Base-by-base conservation (phyloP, 64 coral and sea anemone species). In the Stichodactyla helianthus region DNA sequence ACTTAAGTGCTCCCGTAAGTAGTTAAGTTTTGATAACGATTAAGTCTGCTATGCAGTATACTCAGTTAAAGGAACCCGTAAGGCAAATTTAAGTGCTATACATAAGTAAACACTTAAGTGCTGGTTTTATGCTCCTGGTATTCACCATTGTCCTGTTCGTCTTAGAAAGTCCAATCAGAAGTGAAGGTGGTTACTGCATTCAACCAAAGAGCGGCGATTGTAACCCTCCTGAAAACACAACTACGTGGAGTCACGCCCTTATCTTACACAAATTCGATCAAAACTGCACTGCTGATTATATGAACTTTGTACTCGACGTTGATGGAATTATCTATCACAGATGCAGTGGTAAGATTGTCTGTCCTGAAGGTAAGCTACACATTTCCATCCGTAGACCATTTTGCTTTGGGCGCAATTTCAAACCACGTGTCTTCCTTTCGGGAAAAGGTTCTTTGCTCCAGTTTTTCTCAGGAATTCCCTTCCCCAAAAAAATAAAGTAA, bases 291-390 rank as follows among this genome's bases (percentile, higher is more conserved):
- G 82, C 82, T 7, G 56, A 84, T 12, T 84, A 84, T 52, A 84
- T 84, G 82, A 84, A 84, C 13, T 84, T 84, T 25, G 4, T 84
- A 6, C n/a, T 84, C 15, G 82, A 84, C 53, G 10, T 52, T 10
- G 82, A 84, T 25, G 82, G 82, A 11, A 84, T 84, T 19, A 84
- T 84, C n/a, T 55, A 84, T 84, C 82, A 84, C 19, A 54, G 27
- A 59, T 59, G 82, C 53, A 84, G 82, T n/a, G 82, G 82, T 3
- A 84, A 84, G 26, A 35, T 84, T 12, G 82, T 84, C 8, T 84
- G 82, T 59, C 82, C 82, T 27, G 82, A 84, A 22, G 82, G 82
- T 84, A 84, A 14, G 82, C 64, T 70, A 16, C 22, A 2, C n/a
- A 2, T 70, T 70, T 70, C 16, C 22, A 18, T 70, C 22, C 64